Evolutionary conservation across 2,888 invertebrate species (phyloP), one percentile per base, ranked within the genome.

Genomic region (Euphydryas editha): DNA sequence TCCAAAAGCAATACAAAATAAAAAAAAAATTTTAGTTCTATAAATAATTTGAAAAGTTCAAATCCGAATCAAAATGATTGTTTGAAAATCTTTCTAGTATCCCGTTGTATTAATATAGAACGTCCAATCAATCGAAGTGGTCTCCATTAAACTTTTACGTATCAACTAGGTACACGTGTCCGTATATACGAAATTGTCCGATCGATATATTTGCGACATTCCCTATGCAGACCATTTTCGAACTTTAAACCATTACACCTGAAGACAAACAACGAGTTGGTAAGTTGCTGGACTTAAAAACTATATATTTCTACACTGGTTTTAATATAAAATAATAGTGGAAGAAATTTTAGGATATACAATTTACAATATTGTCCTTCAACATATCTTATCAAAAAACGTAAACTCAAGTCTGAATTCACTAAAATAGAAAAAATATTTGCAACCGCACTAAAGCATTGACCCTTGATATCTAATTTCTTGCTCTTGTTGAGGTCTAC

Each of bases 131-230:
- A 54, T 46, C 39, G 59, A 58, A 59, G 69, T 60, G 71, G 67
- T 51, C 21, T n/a, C 74, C 75, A 76, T 79, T 78, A 78, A 79
- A 79, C 72, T 77, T 76, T 73, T 75, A 76, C 77, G 71, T 75
- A 73, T 69, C 20, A 49, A 39, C 39, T 8, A 15, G 49, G 24
- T 21, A 67, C 75, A 73, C 72, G 72, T 71, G 75, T 74, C 72
- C 69, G 69, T 73, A 77, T 76, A 71, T 51, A 24, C 75, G 75
- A 77, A 76, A 76, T 75, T 75, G 78, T 78, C 77, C 72, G 76
- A 64, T 74, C 79, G 73, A 78, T 81, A 79, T 78, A 77, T 77
- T 51, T 51, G 49, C 24, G 21, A 42, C 57, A 20, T 72, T 77
- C 78, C 80, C 79, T 77, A 76, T 77, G 76, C 72, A 77, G 74